phyloP scores from a whole-genome alignment of 1,140 invertebrate species.

The Frieseomelitta varia region DNA sequence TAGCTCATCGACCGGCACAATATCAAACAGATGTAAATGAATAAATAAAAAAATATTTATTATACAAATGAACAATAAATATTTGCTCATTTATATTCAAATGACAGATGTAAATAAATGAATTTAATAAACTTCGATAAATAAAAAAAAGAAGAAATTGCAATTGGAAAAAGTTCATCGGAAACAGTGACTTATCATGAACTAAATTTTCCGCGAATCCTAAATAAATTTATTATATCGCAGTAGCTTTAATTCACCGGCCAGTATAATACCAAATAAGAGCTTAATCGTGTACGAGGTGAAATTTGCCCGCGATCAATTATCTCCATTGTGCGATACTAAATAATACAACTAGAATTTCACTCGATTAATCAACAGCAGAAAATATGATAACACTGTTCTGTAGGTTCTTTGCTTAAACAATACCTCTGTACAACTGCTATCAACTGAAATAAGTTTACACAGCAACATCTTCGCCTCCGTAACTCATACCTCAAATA shows the following conservation, averaged over 20 bases:
- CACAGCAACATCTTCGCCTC: background rate
- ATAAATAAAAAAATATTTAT: background rate
- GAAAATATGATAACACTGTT: background rate
- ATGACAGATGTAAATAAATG: no score
- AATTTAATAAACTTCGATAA: background rate
- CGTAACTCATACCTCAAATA: background rate
- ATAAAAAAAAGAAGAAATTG: background rate
- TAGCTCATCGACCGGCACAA: no score
- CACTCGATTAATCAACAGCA: constrained; percentile 3
- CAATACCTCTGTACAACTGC: background rate
- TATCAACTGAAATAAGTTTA: background rate
- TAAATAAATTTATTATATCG: background rate
- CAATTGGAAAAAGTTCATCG: background rate
- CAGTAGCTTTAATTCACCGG: background rate
- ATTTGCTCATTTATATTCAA: no score
- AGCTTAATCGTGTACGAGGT: background rate
- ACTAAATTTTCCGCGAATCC: background rate
- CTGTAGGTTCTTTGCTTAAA: constrained; percentile 8
- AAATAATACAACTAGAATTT: constrained; percentile 4
- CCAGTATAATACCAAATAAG: background rate
- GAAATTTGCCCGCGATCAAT: background rate
- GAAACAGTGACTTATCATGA: background rate
- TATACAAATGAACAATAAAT: no score
- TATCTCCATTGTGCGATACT: background rate
- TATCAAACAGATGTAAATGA: no score